These are phyloP conservation scores for Harpalus rubripes DNA, from an alignment of 2,888 invertebrate genomes.

Conservation along the genomic window DNA sequence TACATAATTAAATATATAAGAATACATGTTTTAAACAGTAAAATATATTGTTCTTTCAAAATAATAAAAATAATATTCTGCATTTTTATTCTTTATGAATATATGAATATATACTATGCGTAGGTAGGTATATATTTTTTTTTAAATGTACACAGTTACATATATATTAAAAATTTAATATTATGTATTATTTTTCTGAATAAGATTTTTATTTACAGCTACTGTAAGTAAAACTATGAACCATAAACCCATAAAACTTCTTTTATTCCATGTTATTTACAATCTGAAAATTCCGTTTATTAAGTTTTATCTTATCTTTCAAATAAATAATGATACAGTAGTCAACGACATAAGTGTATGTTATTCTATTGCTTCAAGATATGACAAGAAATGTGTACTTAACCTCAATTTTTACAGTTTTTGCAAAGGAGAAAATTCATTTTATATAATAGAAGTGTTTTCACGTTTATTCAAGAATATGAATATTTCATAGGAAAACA, in stretches of 20 bases:
- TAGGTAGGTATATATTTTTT: background rate
- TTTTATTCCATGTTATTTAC: background rate
- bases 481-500: no score
- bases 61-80: background rate
- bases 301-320: background rate
- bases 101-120: no score
- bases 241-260: background rate
- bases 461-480: no score
- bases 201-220: no score
- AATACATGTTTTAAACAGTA: background rate
- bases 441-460: no score
- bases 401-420: background rate
- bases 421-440: background rate
- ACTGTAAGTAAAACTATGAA: background rate
- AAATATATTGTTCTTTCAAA: no score
- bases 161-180: no score
- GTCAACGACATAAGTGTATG: background rate
- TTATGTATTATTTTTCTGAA: no score
- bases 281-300: conserved; percentile 3
- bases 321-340: conserved; percentile 7
- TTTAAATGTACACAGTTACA: background rate
- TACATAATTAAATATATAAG: background rate
- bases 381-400: background rate
- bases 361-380: background rate
- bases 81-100: background rate